These are phyloP conservation scores for Oxytorus armatus DNA, from an alignment of 2,888 invertebrate species.

Conservation along the genomic window DNA sequence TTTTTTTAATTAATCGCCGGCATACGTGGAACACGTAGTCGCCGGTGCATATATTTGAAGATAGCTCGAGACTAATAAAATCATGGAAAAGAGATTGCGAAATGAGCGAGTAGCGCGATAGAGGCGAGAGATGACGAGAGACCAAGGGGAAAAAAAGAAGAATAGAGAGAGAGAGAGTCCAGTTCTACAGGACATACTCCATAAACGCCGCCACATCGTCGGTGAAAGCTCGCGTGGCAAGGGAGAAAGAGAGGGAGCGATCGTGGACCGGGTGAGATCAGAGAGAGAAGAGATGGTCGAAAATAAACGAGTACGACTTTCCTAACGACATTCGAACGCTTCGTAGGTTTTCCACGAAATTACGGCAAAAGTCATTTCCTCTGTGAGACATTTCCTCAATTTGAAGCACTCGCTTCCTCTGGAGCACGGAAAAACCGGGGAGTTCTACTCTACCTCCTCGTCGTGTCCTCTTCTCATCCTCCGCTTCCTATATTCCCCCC, in stretches of 20 bases:
- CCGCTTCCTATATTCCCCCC: constrained; percentile 47
- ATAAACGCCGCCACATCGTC: constrained; percentile 18
- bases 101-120: background rate
- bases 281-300: constrained; percentile 40
- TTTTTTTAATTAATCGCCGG: background rate
- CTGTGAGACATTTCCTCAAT: constrained; percentile 72
- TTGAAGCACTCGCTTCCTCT: constrained; percentile 68
- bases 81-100: constrained; percentile 33
- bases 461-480: constrained; percentile 50
- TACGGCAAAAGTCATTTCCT: constrained; percentile 71
- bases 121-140: background rate
- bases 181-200: constrained; percentile 3
- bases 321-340: constrained; percentile 71
- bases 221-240: constrained; percentile 25
- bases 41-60: background rate
- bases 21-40: background rate
- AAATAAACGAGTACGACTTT: constrained; percentile 64
- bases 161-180: constrained; percentile 23
- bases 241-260: background rate
- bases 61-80: constrained; percentile 47
- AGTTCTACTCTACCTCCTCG: constrained; percentile 48
- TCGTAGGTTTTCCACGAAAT: constrained; percentile 70
- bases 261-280: constrained; percentile 17
- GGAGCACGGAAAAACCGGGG: constrained; percentile 44
- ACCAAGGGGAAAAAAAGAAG: background rate